Evolutionary conservation across 2,113 vertebrate genomes (phyloP).

Genomic region (Muscicapa adusta): DNA sequence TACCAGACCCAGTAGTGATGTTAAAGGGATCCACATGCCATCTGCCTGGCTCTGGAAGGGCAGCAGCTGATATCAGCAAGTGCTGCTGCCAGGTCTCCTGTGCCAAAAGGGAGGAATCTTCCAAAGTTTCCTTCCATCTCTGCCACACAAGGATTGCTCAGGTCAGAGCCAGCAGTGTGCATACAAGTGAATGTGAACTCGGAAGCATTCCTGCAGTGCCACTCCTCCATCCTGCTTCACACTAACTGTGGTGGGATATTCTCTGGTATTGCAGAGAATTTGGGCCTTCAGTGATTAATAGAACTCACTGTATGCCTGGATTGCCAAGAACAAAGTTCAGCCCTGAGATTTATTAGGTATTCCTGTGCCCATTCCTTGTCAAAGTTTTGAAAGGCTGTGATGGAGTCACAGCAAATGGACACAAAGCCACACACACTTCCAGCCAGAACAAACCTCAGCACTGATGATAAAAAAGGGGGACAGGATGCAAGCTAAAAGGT

Average conservation of each 20-base stretch:
- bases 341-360: not conserved
- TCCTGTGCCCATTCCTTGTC: not conserved
- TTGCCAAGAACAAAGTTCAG: not conserved
- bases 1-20: not conserved
- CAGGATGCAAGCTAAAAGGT: not conserved
- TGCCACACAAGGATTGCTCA: not conserved
- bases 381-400: not conserved
- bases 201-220: not conserved
- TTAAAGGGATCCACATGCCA: not conserved
- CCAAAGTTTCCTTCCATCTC: not conserved
- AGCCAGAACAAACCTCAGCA: not conserved
- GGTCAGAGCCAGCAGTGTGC: not conserved
- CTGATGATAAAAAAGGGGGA: not conserved
- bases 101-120: not conserved
- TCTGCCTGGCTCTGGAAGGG: not conserved
- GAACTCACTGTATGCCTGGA: not conserved
- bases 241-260: not conserved
- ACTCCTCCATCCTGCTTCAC: not conserved
- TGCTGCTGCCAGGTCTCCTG: not conserved
- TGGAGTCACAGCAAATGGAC: accelerated
- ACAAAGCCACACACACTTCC: not conserved
- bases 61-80: not conserved
- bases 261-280: not conserved
- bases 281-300: not conserved
- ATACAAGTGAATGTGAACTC: not conserved